Evolutionary conservation across 2,888 invertebrate genomes (phyloP), one percentile per base, ranked within the genome.

Genomic region (Lasius platythorax): DNA sequence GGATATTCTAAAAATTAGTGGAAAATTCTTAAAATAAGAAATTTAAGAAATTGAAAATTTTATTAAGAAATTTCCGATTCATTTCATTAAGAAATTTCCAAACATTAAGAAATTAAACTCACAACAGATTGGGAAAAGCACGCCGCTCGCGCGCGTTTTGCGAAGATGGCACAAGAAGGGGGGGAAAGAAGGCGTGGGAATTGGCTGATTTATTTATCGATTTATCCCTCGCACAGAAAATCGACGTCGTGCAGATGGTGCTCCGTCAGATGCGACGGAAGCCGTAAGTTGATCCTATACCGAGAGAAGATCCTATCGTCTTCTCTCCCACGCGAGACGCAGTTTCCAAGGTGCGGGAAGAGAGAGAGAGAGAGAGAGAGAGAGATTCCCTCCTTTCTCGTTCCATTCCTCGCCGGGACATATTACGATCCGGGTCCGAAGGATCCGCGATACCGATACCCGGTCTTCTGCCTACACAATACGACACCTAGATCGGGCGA

Each of bases 401-500:
- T 83, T 58, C 72, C 82, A 75, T 84, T 85, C 84, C 83, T 83
- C 87, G 70, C 64, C 67, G 50, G 67, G 53, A 85, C 63, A 90
- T 90, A 90, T 90, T 90, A 90, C 87, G 90, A 90, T 68, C 87
- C 66, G 89, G 85, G 87, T 84, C 87, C 88, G 87, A 68, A 85
- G 85, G 87, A 86, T 86, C 84, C 87, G 90, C 79, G 87, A 58
- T 85, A 86, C 74, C 83, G 81, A 83, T 84, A 82, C 72, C 67
- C 83, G 75, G 78, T 68, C 68, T 82, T 76, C 86, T 84, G 78
- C 90, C 90, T 89, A 89, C 90, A 87, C 90, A 85, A 74, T 64
- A 56, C 72, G 64, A 33, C 84, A 73, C 82, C 85, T 83, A 87
- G 86, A n/a, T 67, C 43, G 40, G 2, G 66, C 76, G 50, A 50